phyloP scores from a whole-genome alignment of 2,113 vertebrate genomes.

The Sphyrna mokarran region DNA sequence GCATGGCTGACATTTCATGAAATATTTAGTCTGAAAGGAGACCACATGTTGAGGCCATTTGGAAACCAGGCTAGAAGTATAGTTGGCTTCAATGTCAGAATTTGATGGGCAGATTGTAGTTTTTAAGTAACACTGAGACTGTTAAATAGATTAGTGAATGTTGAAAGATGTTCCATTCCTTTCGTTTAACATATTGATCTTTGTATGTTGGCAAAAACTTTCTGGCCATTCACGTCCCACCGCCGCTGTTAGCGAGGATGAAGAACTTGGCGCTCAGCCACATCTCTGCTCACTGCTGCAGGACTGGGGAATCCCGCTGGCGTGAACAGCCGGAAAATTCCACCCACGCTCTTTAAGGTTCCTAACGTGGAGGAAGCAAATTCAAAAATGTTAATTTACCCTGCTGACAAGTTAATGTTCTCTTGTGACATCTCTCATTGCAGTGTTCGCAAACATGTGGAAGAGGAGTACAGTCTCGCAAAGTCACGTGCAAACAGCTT shows the following conservation, averaged over 20 bases:
- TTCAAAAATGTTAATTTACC: neutral
- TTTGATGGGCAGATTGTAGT: neutral
- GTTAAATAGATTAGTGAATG: neutral
- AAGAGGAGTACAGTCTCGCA: slow-evolving; percentile 67
- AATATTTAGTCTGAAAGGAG: neutral
- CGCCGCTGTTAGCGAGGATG: too few species aligned
- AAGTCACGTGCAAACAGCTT: slow-evolving; percentile 76
- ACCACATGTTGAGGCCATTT: neutral
- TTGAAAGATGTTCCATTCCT: neutral
- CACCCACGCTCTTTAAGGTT: neutral
- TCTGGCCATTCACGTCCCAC: too few species aligned
- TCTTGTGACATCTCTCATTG: neutral
- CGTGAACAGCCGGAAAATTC: too few species aligned
- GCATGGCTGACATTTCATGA: neutral
- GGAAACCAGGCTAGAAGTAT: neutral
- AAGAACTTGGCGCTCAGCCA: too few species aligned
- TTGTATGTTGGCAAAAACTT: too few species aligned
- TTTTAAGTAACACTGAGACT: neutral
- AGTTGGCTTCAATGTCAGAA: neutral
- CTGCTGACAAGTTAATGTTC: neutral
- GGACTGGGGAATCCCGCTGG: too few species aligned
- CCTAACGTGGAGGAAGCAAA: neutral
- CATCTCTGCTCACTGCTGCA: too few species aligned
- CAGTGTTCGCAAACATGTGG: slow-evolving; percentile 82
- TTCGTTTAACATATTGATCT: neutral